Conservation (phyloP, 2,888 invertebrate species). For the Aspidiotus rigidus region DNA sequence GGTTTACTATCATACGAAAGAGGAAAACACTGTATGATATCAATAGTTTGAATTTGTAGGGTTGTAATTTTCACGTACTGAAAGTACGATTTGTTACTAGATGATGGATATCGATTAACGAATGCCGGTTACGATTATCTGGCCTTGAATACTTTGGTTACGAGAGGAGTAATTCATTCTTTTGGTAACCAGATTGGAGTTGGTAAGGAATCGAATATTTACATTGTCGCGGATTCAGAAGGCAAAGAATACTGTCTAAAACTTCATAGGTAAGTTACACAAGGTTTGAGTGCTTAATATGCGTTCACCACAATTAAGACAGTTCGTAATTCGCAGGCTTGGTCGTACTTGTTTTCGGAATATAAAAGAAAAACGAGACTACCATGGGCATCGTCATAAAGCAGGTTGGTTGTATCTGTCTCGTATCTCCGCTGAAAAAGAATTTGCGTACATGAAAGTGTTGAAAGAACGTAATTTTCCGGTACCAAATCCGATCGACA, state of each 20-base stretch:
- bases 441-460: constrained; percentile 96
- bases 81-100: constrained; percentile 47
- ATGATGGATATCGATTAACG: constrained; percentile 92
- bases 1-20: constrained; percentile 85
- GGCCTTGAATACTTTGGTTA: constrained; percentile 77
- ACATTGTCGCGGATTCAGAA: constrained; percentile 73
- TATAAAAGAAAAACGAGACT: constrained; percentile 90
- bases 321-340: constrained; percentile 52
- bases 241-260: constrained; percentile 78
- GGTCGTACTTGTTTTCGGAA: constrained; percentile 95
- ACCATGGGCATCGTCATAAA: constrained; percentile 80
- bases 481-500: constrained; percentile 88
- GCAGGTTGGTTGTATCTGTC: constrained; percentile 95
- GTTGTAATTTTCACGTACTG: no score
- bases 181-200: constrained; percentile 98
- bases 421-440: constrained; percentile 90
- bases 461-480: constrained; percentile 82
- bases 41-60: no score
- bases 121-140: constrained; percentile 95
- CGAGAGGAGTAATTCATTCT: constrained; percentile 65
- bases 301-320: neutral
- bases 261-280: constrained; percentile 59
- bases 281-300: neutral
- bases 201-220: constrained; percentile 97
- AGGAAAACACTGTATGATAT: constrained; percentile 68